Base-by-base conservation (phyloP, 2,797 vertebrate species). In the Xenopus petersii region DNA sequence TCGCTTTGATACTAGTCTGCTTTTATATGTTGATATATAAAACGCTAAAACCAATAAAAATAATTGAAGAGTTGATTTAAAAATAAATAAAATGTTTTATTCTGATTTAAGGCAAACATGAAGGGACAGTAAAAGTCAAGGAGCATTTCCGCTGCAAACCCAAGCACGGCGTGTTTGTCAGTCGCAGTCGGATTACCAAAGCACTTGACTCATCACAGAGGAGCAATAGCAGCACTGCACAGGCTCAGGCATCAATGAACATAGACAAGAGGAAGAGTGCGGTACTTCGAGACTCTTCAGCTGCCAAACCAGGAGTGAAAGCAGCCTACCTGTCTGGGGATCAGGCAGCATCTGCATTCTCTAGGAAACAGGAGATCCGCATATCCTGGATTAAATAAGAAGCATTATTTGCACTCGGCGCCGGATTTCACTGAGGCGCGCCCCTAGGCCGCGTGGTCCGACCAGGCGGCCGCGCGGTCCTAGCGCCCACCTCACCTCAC, bases 91-190 rank as follows among this genome's bases (percentile, higher is more conserved):
- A 42, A 4, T 51, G 13, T 4, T 2, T 81, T 2, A 1, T 81
- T 1, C 87, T 85, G 64, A 71, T 0, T 86, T 75, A 82, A 94
- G 92, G 97, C 81, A 93, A 94, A 82, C 94, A 93, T 49, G 87
- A 94, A 91, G 90, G 90, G 77, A 90, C 92, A 17, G 94, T 98
- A 79, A 94, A 93, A 87, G 94, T 92, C 59, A 88, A 91, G 83
- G 91, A 93, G 75, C 94, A 94, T 71, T 93, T 95, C 88, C 92
- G 91, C 79, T 94, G 91, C 79, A 90, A 91, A 15, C 91, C 91
- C 0, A 90, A 85, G 54, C 93, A 93, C 0, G 93, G 94, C 0
- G 82, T 94, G 80, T 95, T 94, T 3, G 93, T 94, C 75, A 91
- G 93, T 75, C 94, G 95, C 0, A 88, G 91, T 54, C 89, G 88